Evolutionary conservation across 2,888 invertebrate genomes (phyloP), one percentile per base, ranked within the genome.

Genomic region (Ophion ventricosus): DNA sequence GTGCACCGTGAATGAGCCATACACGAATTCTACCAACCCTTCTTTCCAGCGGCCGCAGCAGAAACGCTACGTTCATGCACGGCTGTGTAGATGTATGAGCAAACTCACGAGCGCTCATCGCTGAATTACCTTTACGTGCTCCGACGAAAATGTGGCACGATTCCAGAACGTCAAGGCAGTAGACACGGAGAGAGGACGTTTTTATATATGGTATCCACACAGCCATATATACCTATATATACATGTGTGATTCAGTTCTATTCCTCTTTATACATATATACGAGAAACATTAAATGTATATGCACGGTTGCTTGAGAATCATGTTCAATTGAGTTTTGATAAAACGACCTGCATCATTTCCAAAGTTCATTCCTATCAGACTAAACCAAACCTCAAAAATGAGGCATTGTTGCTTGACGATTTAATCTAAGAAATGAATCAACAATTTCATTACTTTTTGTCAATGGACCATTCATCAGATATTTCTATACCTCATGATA

Each of bases 141-240:
- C 69, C 80, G 80, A 86, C 87, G 86, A 88, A 90, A 90, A 91
- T 86, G 88, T 91, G 91, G 91, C 91, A 87, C 79, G 79, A 57
- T 85, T 89, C 91, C 91, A 90, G 86, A 74, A 78, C 74, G 29
- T 40, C 54, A 49, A 75, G 56, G n/a, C 67, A 3, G 59, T 61
- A 35, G 54, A 61, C 49, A 40, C 40, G 61, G 57, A 17, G 35
- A 63, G 43, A 73, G 67, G 29, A 54, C 66, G 23, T 66, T 40
- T 64, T n/a, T 23, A 43, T 59, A 61, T 35, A 64, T 26, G n/a
- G 20, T 14, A 23, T 56, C 8, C 49, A 17, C 70, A 56, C 66
- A 56, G 40, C 20, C 63, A 66, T 43, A 61, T 20, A 40, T 25
- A 49, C 14, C 26, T 23, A 64, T 20, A n/a, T 29, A 29, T 40